Base-by-base conservation (phyloP, 2,113 vertebrate species). In the Gadus chalcogrammus region DNA sequence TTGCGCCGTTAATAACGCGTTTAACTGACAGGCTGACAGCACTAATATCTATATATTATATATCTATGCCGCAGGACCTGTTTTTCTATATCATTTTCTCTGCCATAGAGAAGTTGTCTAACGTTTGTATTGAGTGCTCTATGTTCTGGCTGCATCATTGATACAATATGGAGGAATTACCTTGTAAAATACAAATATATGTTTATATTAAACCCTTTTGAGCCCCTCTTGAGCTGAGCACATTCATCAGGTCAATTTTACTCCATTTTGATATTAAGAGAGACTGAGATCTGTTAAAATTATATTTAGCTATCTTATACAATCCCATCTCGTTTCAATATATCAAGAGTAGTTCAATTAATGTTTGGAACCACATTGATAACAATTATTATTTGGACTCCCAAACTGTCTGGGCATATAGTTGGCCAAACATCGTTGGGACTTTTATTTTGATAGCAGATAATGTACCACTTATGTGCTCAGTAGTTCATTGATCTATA, bases 31-130 rank as follows among this genome's bases (percentile, higher is more conserved):
- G 20, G 20, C 20, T 20, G 20, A 20, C 20, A 20, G 20, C 20
- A 20, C 20, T 20, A 20, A 48, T 48, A 42, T 42, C 38, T 42
- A 42, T 42, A 42, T 42, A 42, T 42, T 42, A 42, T 42, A 48
- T 48, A 68, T 79, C 75, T 72, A 71, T 68, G 74, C 64, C 71
- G 63, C 66, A 62, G 42, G 61, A 64, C 75, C 71, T 7, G 4
- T 78, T 66, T 60, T 38, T 79, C 73, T 79, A 68, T 81, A 48
- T 48, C 8, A 9, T 78, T 79, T 84, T 83, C 63, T 24, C 24
- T 2, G 1, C 53, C 53, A 55, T 9, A 11, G 53, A 55, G 53
- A 55, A 76, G 59, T 64, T 67, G 61, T 74, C 64, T 63, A 22
- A 28, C 48, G 9, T 60, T 61, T 42, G 18, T 28, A 62, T 48